Evolutionary conservation across 2,888 invertebrate genomes (phyloP), one percentile per base, ranked within the genome.

Genomic region (Rhagonycha fulva): DNA sequence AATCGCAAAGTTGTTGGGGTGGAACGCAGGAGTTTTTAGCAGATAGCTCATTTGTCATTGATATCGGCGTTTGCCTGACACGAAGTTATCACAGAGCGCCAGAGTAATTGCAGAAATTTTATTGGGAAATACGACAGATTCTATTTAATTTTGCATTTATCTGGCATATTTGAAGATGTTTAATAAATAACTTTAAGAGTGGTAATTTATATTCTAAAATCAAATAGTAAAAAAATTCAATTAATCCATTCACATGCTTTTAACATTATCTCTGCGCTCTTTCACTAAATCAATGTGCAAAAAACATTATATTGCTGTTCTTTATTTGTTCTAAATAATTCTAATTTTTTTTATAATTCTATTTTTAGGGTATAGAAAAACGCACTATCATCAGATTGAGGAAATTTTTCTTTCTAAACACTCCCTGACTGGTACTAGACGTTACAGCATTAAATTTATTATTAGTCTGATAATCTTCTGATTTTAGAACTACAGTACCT

Each of bases 11-110:
- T 85, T 86, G 85, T 83, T 85, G 84, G 85, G 81, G 82, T 80
- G 84, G 84, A 84, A 85, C 84, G 84, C 84, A 84, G 85, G 83
- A 85, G 84, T 86, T 86, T 86, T 86, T 85, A 85, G 85, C 85
- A 84, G 85, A 85, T 86, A 84, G 84, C 85, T 85, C 85, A 84
- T 86, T 84, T 84, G 85, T 85, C 85, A 85, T 84, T 83, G 84
- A 85, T 85, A 84, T 85, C 84, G 85, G 81, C 82, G 82, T 82
- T 81, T 82, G 82, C 79, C 74, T 80, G 82, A 81, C 80, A 81
- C 80, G 78, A 80, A 82, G 82, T 84, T 79, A 83, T 85, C 84
- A 84, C 83, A 84, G 78, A 78, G 70, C 67, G 68, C 81, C 82
- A 81, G 82, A 82, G 82, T 83, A 83, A 84, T 84, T 84, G 82